phyloP scores from a whole-genome alignment of 2,888 invertebrate species.

The Busseola fusca region DNA sequence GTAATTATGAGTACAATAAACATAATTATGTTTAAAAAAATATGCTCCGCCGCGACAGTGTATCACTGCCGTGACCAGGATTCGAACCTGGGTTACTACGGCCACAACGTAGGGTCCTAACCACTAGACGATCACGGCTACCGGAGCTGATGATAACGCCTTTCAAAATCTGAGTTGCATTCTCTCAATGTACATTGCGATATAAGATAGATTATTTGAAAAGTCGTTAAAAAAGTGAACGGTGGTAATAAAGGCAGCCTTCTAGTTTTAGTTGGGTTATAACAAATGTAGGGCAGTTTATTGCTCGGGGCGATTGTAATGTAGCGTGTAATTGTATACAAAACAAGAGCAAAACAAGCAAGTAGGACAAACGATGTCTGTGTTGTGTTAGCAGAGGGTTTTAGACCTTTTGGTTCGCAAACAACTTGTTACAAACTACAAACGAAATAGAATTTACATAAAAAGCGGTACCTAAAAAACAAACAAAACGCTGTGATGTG shows the following conservation, averaged over 20 bases:
- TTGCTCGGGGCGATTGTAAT: conserved; percentile 19
- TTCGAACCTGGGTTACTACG: conserved; percentile 93
- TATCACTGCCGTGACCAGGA: conserved; percentile 83
- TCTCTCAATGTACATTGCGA: conserved; percentile 3
- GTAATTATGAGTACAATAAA: background rate
- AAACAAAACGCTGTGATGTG: background rate
- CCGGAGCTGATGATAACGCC: conserved; percentile 78
- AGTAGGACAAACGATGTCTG: conserved; percentile 3
- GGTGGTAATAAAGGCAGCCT: background rate
- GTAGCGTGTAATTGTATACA: conserved; percentile 38
- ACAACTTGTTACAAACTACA: background rate
- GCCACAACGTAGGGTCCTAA: conserved; percentile 93
- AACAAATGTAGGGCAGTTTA: conserved; percentile 35
- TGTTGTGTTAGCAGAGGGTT: conserved; percentile 8
- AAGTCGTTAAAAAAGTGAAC: conserved; percentile 17
- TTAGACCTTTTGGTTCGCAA: conserved; percentile 1
- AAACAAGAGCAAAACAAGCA: conserved; percentile 32
- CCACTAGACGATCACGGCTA: conserved; percentile 92
- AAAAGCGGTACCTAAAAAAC: too few species aligned
- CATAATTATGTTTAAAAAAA: conserved; percentile 3
- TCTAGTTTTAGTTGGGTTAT: conserved; percentile 20
- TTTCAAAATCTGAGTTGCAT: conserved; percentile 6
- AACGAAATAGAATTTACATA: background rate
- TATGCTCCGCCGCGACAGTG: conserved; percentile 63
- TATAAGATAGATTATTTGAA: conserved; percentile 21